Evolutionary conservation across 2,797 vertebrate species (phyloP), one percentile per base, ranked within the genome.

Genomic region (Amniataba percoides): DNA sequence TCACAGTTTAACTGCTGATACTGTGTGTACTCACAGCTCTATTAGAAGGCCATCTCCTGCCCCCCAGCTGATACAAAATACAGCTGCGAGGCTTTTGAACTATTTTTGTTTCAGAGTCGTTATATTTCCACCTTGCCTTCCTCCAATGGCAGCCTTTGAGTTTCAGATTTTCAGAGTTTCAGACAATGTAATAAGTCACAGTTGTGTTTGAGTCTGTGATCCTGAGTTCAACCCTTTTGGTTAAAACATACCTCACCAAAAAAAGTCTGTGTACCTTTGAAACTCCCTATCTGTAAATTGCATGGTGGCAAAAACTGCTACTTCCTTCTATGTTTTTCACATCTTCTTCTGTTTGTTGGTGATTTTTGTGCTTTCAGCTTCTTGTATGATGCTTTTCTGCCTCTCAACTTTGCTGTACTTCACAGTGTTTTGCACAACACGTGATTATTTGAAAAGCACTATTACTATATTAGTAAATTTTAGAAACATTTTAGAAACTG

Each of bases 61-160:
- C 46, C 62, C 46, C n/a, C 42, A 42, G 73, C 19, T 68, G 58
- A 65, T 55, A 70, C 34, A 55, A 71, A 63, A 79, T 21, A 43
- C 53, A 75, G 62, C 79, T 36, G 16, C 18, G 16, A 55, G 42
- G 57, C 21, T 57, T 69, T 70, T 51, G 27, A 27, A 76, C 43
- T 39, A 53, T 62, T 21, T 74, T 15, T 46, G 0, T 42, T 60
- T 66, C 34, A 21, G 13, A 59, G 45, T 46, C 58, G 6, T 67
- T 79, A 40, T 39, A 34, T 56, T 58, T 36, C 34, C 34, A 34
- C 48, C 23, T 27, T 27, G 10, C 46, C 23, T 34, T 7, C 52
- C 16, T 18, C 75, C 13, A 53, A 25, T 69, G 39, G n/a, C 34
- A 76, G 43, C 19, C 51, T 27, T 53, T 48, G 21, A 46, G 23